Evolutionary conservation across 2,888 invertebrate genomes (phyloP), one percentile per base, ranked within the genome.

Genomic region (Dryomyza anilis): DNA sequence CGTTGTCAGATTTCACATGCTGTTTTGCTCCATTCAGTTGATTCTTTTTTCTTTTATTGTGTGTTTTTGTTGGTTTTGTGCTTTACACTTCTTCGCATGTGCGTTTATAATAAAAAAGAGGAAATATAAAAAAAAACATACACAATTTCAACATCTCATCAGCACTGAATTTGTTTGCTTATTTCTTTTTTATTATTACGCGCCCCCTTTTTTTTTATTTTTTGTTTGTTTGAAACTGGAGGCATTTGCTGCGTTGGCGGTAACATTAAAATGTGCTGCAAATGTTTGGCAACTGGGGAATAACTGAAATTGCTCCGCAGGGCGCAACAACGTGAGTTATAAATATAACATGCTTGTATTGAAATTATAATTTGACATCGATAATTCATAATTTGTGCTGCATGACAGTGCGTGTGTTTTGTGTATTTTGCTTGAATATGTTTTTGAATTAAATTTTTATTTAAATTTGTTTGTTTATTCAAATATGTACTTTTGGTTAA

Each of bases 81-180:
- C 39, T 5, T 12, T n/a, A 5, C 50, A 50, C 50, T n/a, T 12
- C 27, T 25, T 14, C 27, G 6, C 27, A 1, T 50, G n/a, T 43
- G n/a, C n/a, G n/a, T n/a, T n/a, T n/a, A n/a, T n/a, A n/a, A n/a
- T n/a, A n/a, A n/a, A n/a, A n/a, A n/a, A n/a, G 2, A 33, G 33
- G 33, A 33, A 19, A 48, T 48, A 48, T 14, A 23, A 48, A 50
- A 25, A n/a, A n/a, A n/a, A n/a, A n/a, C n/a, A n/a, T n/a, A n/a
- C n/a, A n/a, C n/a, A n/a, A n/a, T n/a, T n/a, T 50, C 50, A 50
- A 23, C 50, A 50, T 50, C 50, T 50, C 50, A 50, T 50, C 27
- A 25, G 12, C 16, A 43, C 19, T 16, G 43, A 7, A 7, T 43
- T 16, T 6, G n/a, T n/a, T 43, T n/a, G 16, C 1, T 33, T 6